Conservation (phyloP, 2,888 invertebrate species). For the Cremastobaeus sp. region DNA sequence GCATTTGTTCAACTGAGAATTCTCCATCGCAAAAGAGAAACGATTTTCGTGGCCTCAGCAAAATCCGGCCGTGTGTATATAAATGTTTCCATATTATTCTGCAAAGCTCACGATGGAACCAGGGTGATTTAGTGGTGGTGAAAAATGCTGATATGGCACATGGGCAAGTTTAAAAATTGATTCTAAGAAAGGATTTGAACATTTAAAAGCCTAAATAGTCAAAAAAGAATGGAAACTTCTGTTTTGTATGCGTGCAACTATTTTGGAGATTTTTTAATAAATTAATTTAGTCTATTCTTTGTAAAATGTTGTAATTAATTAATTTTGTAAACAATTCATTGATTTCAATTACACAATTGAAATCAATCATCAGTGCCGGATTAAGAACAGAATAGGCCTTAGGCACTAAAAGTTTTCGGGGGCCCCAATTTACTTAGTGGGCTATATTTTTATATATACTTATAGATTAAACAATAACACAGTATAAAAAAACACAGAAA, state of each 20-base stretch:
- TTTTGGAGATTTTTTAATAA: no score
- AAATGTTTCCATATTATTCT: constrained; percentile 74
- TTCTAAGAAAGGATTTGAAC: constrained; percentile 19
- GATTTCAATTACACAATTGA: no score
- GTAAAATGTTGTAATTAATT: no score
- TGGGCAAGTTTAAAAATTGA: constrained; percentile 3
- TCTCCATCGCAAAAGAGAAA: constrained; percentile 31
- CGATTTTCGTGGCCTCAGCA: constrained; percentile 32
- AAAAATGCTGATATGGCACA: constrained; percentile 29
- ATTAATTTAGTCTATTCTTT: no score
- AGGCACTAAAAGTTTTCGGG: no score
- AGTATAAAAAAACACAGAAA: no score
- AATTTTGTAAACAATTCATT: no score
- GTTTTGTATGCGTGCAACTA: not conserved
- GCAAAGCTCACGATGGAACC: constrained; percentile 45
- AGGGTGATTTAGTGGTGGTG: constrained; percentile 36
- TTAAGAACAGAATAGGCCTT: no score
- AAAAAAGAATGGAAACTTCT: not conserved
- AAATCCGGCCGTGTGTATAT: constrained; percentile 67
- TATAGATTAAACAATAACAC: no score
- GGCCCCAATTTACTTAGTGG: no score
- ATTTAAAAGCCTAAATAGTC: not conserved
- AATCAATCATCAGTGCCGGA: no score
- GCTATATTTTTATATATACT: no score
- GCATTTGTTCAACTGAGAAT: constrained; percentile 62